Evolutionary conservation across 2,797 vertebrate species (phyloP), one percentile per base, ranked within the genome.

Genomic region (Todus mexicanus): DNA sequence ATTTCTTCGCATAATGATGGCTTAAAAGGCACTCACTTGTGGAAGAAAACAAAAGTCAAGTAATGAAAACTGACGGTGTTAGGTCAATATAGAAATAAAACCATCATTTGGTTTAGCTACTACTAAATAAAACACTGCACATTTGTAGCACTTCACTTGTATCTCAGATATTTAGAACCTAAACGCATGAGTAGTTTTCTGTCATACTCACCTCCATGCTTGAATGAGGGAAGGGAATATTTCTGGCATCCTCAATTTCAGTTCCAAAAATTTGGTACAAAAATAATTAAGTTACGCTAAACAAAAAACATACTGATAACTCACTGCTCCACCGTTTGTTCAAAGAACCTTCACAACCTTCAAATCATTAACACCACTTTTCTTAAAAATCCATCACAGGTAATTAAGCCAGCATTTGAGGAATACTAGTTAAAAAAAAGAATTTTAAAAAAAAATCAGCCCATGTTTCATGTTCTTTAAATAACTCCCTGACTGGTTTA

Each of bases 381-480:
- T 68, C 63, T 42, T 53, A 56, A 80, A 82, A 69, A 60, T 16
- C 43, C 72, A 88, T 40, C 72, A 53, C 71, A 91, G 29, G 65
- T 6, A 5, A 15, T 57, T 69, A 77, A 85, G 47, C 31, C 42
- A 59, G 59, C 33, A 66, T 83, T 69, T 43, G 82, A 82, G 75
- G 65, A 31, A 77, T 8, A 48, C 9, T 69, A 20, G 57, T 66
- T 75, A 20, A 47, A 84, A 66, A 38, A 43, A 57, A 37, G n/a
- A 42, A n/a, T n/a, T n/a, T n/a, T n/a, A n/a, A n/a, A n/a, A n/a
- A n/a, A n/a, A n/a, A n/a, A n/a, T n/a, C n/a, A n/a, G n/a, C n/a
- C n/a, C n/a, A n/a, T 82, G 56, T 69, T 73, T 71, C 79, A 38
- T 89, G 84, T 87, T 92, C 79, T 94, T 87, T 95, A 91, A 92